phyloP scores from a whole-genome alignment of 2,797 vertebrate species.

The Anguilla obscura region DNA sequence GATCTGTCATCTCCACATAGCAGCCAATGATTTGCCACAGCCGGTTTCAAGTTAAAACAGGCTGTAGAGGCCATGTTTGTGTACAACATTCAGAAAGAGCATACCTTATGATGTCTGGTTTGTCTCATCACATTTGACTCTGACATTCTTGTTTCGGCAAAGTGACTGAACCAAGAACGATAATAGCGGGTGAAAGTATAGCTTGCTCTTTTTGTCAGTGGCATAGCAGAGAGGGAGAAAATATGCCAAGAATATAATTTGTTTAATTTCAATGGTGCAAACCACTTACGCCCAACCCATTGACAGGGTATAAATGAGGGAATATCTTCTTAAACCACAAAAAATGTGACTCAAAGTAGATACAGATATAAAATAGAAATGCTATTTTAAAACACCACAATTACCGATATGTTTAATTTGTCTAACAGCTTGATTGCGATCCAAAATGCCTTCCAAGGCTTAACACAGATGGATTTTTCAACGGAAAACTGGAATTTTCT shows the following conservation, averaged over 20 bases:
- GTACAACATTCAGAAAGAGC: slow-evolving; percentile 51
- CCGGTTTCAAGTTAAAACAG: slow-evolving; percentile 55
- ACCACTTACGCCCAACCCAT: slow-evolving; percentile 54
- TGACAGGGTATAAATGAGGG: slow-evolving; percentile 51
- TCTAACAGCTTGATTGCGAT: slow-evolving; percentile 41
- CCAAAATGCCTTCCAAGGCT: slow-evolving; percentile 18
- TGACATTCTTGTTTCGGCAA: slow-evolving; percentile 70
- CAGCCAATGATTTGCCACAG: background rate
- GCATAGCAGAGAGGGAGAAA: slow-evolving; percentile 61
- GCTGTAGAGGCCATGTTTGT: slow-evolving; percentile 49
- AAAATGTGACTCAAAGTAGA: slow-evolving; percentile 47
- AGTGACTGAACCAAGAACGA: slow-evolving; percentile 65
- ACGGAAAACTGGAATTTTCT: background rate
- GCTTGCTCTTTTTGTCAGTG: slow-evolving; percentile 53
- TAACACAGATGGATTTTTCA: background rate
- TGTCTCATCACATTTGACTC: slow-evolving; percentile 76
- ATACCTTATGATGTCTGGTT: slow-evolving; percentile 70
- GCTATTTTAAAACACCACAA: slow-evolving; percentile 44
- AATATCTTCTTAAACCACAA: slow-evolving; percentile 52
- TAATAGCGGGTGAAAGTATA: slow-evolving; percentile 76
- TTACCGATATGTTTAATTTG: slow-evolving; percentile 33
- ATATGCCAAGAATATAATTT: slow-evolving; percentile 70
- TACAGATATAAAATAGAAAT: slow-evolving; percentile 51
- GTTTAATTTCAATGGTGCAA: slow-evolving; percentile 71
- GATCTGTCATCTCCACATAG: background rate